Evolutionary conservation across 1,140 invertebrate genomes (phyloP).

Genomic region (Pollicipes pollicipes): DNA sequence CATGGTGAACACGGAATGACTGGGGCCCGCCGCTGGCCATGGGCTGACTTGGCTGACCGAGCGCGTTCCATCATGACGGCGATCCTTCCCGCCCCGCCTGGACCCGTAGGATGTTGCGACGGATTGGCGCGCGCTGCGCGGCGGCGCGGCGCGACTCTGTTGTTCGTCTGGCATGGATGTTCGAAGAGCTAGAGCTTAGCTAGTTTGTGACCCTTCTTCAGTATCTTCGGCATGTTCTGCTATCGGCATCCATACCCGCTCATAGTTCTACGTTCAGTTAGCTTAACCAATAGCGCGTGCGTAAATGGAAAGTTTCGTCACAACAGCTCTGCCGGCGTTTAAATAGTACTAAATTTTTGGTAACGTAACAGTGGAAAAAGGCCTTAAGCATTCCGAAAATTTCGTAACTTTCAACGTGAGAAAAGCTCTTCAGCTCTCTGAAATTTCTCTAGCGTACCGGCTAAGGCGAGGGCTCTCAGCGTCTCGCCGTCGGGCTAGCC

Average conservation of each 20-base stretch:
- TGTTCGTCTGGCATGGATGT: background rate
- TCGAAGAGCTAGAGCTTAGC: background rate
- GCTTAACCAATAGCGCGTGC: no score
- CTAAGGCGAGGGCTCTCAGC: no score
- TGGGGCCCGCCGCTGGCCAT: background rate
- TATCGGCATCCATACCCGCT: background rate
- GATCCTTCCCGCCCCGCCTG: background rate
- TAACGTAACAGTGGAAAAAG: no score
- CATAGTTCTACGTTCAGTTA: background rate
- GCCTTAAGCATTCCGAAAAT: no score
- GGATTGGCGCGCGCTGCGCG: background rate
- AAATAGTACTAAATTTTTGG: no score
- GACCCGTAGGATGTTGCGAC: background rate
- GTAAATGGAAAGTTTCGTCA: no score
- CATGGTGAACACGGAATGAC: conserved; percentile 3
- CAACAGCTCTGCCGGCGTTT: no score
- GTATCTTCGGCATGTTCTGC: background rate
- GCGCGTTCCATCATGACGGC: background rate
- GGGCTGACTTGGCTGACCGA: background rate
- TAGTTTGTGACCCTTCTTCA: background rate
- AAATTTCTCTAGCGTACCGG: no score
- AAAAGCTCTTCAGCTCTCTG: no score
- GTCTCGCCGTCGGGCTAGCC: no score
- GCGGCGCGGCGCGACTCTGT: background rate
- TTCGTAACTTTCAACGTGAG: no score